Base-by-base conservation (phyloP, 2,888 invertebrate genomes). In the Eulithis prunata region DNA sequence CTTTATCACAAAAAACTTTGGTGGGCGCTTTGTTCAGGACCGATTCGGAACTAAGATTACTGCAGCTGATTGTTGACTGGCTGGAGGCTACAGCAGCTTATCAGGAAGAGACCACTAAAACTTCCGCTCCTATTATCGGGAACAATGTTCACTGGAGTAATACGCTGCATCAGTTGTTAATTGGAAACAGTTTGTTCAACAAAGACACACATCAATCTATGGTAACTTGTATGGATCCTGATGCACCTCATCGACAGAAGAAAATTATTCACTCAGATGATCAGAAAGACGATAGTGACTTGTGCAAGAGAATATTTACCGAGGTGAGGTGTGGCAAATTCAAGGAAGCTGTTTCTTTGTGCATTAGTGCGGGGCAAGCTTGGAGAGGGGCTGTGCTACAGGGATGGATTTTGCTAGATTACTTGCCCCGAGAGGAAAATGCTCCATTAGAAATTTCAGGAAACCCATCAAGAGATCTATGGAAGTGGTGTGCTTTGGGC, bases 51-150 rank as follows among this genome's bases (percentile, higher is more conserved):
- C 77, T 95, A 41, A 88, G 97, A 43, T 95, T 97, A 80, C 95
- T 96, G 78, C 97, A 99, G 85, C 84, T 98, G 56, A 95, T 99
- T 49, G 96, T 98, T 32, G 98, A 98, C 86, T 99, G 99, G 99
- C 85, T 99, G 60, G 99, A 99, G 87, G 95, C 95, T 47, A 97
- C 96, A 83, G 96, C 97, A 14, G 96, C 97, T 79, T 97, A 96
- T 81, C 96, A 97, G 41, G 98, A 98, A 84, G 89, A 88, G 73
- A 85, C 89, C 0, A 91, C 91, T 8, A 87, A 89, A 63, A 90
- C 91, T 2, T 81, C 89, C 0, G 91, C 89, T 51, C 91, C 92
- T 51, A 82, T 92, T 0, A 88, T 90, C 49, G 84, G 85, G n/a
- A 92, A 92, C 67, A 96, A 97, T 60, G 94, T 97, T 54, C 97